phyloP scores from a whole-genome alignment of 2,797 vertebrate species.

The Gambusia yucatana region DNA sequence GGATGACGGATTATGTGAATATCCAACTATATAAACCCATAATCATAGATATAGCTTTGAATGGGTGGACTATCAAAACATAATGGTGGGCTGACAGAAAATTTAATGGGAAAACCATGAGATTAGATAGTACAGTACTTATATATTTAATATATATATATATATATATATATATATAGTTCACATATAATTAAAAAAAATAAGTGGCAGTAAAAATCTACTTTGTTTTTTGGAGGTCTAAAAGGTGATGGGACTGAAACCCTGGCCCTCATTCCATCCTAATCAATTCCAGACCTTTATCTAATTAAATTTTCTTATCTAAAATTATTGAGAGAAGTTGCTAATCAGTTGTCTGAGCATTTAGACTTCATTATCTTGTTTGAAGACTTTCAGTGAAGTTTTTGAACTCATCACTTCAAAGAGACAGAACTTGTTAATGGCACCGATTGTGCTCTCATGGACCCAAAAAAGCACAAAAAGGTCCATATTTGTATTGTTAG shows the following conservation, averaged over 20 bases:
- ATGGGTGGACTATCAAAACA: slow-evolving; percentile 22
- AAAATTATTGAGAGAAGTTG: neutral
- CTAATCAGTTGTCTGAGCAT: neutral
- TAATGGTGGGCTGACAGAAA: slow-evolving; percentile 4
- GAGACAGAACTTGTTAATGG: neutral
- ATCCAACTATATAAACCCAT: slow-evolving; percentile 48
- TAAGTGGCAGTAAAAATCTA: slow-evolving; percentile 13
- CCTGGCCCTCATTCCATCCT: neutral
- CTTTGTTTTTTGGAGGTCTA: neutral
- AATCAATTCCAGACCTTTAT: neutral
- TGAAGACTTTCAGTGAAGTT: neutral
- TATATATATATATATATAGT: neutral
- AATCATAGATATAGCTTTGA: slow-evolving; percentile 23
- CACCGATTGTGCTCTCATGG: neutral
- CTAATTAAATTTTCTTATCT: neutral
- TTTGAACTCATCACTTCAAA: neutral
- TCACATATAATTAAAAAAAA: slow-evolving; percentile 20
- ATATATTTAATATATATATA: slow-evolving; percentile 9
- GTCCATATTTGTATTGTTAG: neutral
- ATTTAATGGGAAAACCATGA: slow-evolving; percentile 22
- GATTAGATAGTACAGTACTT: slow-evolving; percentile 24
- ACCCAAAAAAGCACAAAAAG: neutral
- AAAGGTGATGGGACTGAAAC: neutral
- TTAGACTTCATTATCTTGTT: neutral
- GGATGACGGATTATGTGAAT: slow-evolving; percentile 40